phyloP scores from a whole-genome alignment of 1,140 invertebrate genomes.

The Hypsibius dujardini region DNA sequence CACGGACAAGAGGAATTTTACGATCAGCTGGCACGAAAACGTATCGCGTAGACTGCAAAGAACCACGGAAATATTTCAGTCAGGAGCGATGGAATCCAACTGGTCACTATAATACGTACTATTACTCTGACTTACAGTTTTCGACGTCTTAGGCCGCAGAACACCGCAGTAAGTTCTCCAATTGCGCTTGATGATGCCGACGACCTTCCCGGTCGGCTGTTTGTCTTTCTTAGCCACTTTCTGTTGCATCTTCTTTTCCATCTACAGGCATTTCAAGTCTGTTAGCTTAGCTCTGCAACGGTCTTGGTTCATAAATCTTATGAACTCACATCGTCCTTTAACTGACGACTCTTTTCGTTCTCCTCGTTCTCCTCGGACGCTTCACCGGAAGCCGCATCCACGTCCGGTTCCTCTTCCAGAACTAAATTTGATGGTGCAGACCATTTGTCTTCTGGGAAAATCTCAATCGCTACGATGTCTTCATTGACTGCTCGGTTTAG shows the following conservation, averaged over 20 bases:
- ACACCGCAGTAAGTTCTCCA: slow-evolving; percentile 95
- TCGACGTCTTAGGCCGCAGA: slow-evolving; percentile 54
- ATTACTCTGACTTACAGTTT: slow-evolving; percentile 39
- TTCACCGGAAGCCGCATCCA: slow-evolving; percentile 22
- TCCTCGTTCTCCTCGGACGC: not conserved
- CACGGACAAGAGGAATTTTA: slow-evolving; percentile 70
- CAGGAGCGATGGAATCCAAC: slow-evolving; percentile 17
- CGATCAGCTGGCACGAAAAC: slow-evolving; percentile 74
- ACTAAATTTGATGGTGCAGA: slow-evolving; percentile 57
- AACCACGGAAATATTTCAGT: slow-evolving; percentile 6
- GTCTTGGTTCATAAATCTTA: not conserved
- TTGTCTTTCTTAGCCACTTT: slow-evolving; percentile 30
- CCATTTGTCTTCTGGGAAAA: slow-evolving; percentile 80
- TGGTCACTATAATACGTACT: too few species aligned
- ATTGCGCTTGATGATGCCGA: slow-evolving; percentile 84
- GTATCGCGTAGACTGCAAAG: slow-evolving; percentile 46
- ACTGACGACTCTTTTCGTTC: not conserved
- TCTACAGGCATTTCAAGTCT: slow-evolving; percentile 33
- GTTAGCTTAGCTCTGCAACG: slow-evolving; percentile 22
- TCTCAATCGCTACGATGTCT: slow-evolving; percentile 75
- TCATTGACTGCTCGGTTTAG: slow-evolving; percentile 90
- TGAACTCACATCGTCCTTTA: slow-evolving; percentile 2
- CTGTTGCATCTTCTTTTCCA: slow-evolving; percentile 42
- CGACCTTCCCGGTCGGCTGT: slow-evolving; percentile 65
- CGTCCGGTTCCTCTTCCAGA: slow-evolving; percentile 49